A percentile compares a stretch with the other conserved stretches of the same genome.
Evolutionary conservation across 2,888 invertebrate species (phyloP).

Genomic region (Tholera decimalis): DNA sequence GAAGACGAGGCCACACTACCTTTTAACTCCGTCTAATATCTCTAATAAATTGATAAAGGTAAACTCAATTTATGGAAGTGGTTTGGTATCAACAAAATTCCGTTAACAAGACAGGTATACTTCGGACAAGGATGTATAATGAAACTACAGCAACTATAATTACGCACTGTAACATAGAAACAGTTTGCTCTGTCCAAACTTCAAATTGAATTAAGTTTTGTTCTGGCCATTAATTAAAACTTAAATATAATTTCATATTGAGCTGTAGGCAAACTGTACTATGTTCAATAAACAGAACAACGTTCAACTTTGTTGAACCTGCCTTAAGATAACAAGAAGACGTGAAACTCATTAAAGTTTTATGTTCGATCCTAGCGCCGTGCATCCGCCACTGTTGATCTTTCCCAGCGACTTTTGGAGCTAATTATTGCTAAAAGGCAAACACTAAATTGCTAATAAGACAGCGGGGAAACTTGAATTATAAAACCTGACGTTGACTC

Average conservation of each 20-base stretch:
- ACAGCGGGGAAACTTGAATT: slow-evolving; percentile 22
- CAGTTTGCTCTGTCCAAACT: slow-evolving; percentile 68
- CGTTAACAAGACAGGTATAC: slow-evolving; percentile 33
- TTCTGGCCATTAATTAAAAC: slow-evolving; percentile 81
- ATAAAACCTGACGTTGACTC: slow-evolving; percentile 19
- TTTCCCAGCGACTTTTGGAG: slow-evolving; percentile 73
- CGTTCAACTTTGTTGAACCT: slow-evolving; percentile 80
- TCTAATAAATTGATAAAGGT: slow-evolving; percentile 11
- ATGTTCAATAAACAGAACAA: slow-evolving; percentile 84
- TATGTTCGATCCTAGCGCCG: slow-evolving; percentile 77
- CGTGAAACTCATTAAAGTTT: slow-evolving; percentile 89
- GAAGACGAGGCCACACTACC: background rate
- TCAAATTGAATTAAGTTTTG: slow-evolving; percentile 73
- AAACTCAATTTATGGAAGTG: slow-evolving; percentile 34
- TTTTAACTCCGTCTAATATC: background rate
- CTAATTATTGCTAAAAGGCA: slow-evolving; percentile 75
- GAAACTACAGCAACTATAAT: slow-evolving; percentile 31
- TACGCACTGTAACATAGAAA: slow-evolving; percentile 52
- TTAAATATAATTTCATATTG: slow-evolving; percentile 82
- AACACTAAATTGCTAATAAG: slow-evolving; percentile 49
- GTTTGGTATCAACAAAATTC: slow-evolving; percentile 27
- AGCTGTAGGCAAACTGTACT: slow-evolving; percentile 77
- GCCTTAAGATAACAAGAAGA: slow-evolving; percentile 85
- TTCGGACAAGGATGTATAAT: slow-evolving; percentile 29
- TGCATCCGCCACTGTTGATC: slow-evolving; percentile 76